These are phyloP conservation scores for Brachyopa scutellaris DNA, from an alignment of 2,888 invertebrate genomes.

Conservation along the genomic window DNA sequence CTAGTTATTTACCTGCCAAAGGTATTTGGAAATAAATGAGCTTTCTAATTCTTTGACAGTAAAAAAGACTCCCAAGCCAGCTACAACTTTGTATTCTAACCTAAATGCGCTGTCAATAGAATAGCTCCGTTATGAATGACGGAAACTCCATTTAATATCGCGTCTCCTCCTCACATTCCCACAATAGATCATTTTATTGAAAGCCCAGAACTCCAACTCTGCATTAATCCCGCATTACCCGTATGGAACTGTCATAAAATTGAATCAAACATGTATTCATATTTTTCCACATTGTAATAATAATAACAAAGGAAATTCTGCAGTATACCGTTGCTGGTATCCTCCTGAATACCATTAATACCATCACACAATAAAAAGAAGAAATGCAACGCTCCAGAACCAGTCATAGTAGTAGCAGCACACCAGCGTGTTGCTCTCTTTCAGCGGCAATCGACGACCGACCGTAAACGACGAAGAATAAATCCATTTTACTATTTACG, in stretches of 20 bases:
- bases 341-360: conserved; percentile 48
- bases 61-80: too few relatives aligned
- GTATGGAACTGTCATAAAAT: conserved; percentile 55
- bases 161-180: conserved; percentile 31
- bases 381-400: conserved; percentile 19
- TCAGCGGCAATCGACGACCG: conserved; percentile 37
- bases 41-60: too few relatives aligned
- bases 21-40: too few relatives aligned
- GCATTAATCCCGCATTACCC: conserved; percentile 36
- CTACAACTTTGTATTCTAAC: too few relatives aligned
- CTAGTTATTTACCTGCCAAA: too few relatives aligned
- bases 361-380: conserved; percentile 47
- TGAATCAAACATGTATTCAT: conserved; percentile 72
- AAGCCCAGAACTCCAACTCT: conserved; percentile 24
- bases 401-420: neutral
- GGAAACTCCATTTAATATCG: too few relatives aligned
- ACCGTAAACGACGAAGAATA: conserved; percentile 60
- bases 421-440: conserved; percentile 45
- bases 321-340: conserved; percentile 59
- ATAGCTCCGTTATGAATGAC: too few relatives aligned
- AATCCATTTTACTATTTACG: conserved; percentile 67
- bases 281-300: conserved; percentile 56
- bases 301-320: conserved; percentile 62
- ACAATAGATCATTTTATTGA: conserved; percentile 48
- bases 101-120: too few relatives aligned